Evolutionary conservation across 2,113 vertebrate species (phyloP).

Genomic region (Callaeas wilsoni): DNA sequence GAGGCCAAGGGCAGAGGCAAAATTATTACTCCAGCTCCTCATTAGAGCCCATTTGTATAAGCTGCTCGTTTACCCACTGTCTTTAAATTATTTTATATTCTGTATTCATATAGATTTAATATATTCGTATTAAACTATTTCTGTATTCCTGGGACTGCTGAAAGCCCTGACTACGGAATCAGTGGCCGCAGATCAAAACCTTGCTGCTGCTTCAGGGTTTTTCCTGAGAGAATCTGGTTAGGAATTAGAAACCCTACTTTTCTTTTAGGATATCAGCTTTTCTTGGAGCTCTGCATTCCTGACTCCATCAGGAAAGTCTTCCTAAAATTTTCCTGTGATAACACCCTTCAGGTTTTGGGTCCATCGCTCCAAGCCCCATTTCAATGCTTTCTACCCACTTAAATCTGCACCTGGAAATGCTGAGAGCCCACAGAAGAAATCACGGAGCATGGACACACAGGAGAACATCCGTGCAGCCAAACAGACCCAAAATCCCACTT

Average conservation of each 20-base stretch:
- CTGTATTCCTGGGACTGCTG: rapidly evolving
- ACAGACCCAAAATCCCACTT: neutral
- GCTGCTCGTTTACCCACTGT: rapidly evolving
- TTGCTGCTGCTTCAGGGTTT: neutral
- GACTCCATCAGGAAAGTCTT: neutral
- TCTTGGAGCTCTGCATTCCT: neutral
- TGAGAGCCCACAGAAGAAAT: neutral
- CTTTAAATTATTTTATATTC: neutral
- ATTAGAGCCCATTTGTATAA: rapidly evolving
- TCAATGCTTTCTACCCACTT: neutral
- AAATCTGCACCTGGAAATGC: neutral
- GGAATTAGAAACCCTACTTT: neutral
- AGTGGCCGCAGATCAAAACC: neutral
- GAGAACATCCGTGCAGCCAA: neutral
- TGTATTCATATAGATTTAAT: rapidly evolving
- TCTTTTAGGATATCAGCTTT: neutral
- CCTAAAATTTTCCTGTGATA: neutral
- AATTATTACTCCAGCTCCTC: neutral
- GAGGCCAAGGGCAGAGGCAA: neutral
- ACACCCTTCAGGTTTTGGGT: neutral
- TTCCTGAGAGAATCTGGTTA: neutral
- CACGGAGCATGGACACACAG: rapidly evolving
- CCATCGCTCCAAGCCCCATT: neutral
- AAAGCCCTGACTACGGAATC: neutral
- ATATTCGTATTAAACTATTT: rapidly evolving